Base-by-base conservation (phyloP, 2,113 vertebrate species). In the Phalacrocorax carbo region DNA sequence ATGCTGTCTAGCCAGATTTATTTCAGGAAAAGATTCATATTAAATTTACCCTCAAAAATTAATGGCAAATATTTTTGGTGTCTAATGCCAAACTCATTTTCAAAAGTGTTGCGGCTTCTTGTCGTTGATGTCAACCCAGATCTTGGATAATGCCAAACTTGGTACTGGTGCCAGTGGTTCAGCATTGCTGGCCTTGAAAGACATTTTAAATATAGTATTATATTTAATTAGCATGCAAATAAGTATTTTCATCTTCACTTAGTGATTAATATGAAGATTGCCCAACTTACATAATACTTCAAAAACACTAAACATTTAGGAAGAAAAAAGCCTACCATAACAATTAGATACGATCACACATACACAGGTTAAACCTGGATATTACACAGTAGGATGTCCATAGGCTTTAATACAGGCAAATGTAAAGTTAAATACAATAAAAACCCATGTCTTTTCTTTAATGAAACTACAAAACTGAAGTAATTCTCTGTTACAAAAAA, bases 201-300 rank as follows among this genome's bases (percentile, higher is more conserved):
- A 12, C 42, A 30, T 86, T 87, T 91, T 38, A 82, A 82, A 80
- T 77, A 42, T 20, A 38, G 15, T 40, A 36, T 21, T 71, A 7
- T 40, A 46, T 88, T 90, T 92, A 64, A 90, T 92, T 96, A 88
- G 34, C 51, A 60, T 66, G 70, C 62, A 96, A 94, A 85, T 72
- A 82, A 80, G 22, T 57, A 49, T 85, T 87, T 93, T 85, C 19
- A 66, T 66, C 46, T 90, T 95, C 4, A 0, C 46, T 46, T 64
- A n/a, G 30, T 69, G 51, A 77, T 91, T 94, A 80, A 76, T 75
- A 54, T 87, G 44, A 57, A 87, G 65, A 65, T 78, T 94, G 22
- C 57, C 26, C 34, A 72, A 29, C 61, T 87, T 58, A 46, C 25
- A 20, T 87, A 86, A 85, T 80, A 46, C 36, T 88, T 88, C 9